Percentiles rank a stretch among this genome's conserved stretches.
phyloP scores from a whole-genome alignment of 2,888 invertebrate species.

The Leuctra nigra region DNA sequence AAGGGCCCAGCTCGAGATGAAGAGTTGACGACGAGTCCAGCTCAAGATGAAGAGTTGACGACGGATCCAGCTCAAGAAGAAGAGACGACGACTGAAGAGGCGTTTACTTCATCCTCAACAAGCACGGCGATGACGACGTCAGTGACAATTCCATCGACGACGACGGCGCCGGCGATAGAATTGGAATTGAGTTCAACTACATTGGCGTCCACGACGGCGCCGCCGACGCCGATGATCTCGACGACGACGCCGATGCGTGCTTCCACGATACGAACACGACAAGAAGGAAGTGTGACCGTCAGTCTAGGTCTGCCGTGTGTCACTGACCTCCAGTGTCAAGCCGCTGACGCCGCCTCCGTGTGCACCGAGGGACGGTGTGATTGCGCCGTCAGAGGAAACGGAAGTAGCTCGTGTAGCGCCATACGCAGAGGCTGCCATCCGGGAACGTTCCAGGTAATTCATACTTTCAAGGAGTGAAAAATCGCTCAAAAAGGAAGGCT shows the following conservation, averaged over 20 bases:
- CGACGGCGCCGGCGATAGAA: not conserved
- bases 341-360: constrained; percentile 68
- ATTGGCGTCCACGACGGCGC: not conserved
- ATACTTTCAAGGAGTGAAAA: constrained; percentile 6
- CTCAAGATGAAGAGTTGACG: not conserved
- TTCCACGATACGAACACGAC: not conserved
- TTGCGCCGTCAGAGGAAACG: constrained; percentile 55
- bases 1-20: not conserved
- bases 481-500: not conserved
- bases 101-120: too few relatives aligned
- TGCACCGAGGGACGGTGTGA: constrained; percentile 74
- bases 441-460: constrained; percentile 72
- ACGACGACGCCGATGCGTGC: not conserved
- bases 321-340: constrained; percentile 69
- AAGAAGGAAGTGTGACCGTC: constrained; percentile 40
- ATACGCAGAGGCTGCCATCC: constrained; percentile 69
- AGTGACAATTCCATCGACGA: not conserved
- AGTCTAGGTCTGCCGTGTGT: constrained; percentile 72
- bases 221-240: not conserved
- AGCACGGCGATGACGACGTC: not conserved
- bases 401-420: constrained; percentile 57
- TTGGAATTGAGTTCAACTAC: not conserved
- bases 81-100: not conserved
- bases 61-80: not conserved
- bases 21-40: not conserved